Conservation (phyloP, 2,888 invertebrate species). For the Cryptus viduatorius region DNA sequence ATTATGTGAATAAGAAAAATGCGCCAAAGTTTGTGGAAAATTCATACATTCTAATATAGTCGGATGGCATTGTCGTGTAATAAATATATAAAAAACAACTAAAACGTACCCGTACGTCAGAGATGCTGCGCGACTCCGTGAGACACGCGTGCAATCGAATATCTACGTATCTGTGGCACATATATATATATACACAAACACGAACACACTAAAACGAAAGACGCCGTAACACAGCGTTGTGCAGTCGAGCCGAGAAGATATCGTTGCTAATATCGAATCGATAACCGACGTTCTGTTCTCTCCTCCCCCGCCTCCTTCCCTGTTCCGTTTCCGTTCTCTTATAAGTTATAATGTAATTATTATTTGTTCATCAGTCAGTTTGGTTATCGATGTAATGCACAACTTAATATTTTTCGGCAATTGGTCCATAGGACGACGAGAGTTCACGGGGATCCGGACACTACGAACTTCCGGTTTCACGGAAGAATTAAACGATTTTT, state of each 20-base stretch:
- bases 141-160: neutral
- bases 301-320: conserved; percentile 11
- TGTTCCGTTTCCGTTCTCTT: neutral
- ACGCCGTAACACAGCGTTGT: conserved; percentile 47
- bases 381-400: neutral
- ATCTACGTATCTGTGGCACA: neutral
- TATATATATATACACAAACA: conserved; percentile 16
- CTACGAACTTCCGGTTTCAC: conserved; percentile 44
- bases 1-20: too few relatives aligned
- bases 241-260: conserved; percentile 67
- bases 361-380: neutral
- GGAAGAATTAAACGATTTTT: conserved; percentile 30
- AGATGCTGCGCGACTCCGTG: conserved; percentile 27
- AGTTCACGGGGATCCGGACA: conserved; percentile 48
- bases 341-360: neutral
- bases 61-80: neutral
- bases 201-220: conserved; percentile 33
- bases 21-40: too few relatives aligned
- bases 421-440: conserved; percentile 6
- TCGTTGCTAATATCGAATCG: conserved; percentile 70
- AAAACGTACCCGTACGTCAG: neutral
- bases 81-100: neutral
- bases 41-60: too few relatives aligned
- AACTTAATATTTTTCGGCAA: neutral
- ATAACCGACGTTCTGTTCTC: conserved; percentile 54